These are phyloP conservation scores for Ooceraea biroi DNA, from an alignment of 1,140 invertebrate genomes.

Conservation along the genomic window DNA sequence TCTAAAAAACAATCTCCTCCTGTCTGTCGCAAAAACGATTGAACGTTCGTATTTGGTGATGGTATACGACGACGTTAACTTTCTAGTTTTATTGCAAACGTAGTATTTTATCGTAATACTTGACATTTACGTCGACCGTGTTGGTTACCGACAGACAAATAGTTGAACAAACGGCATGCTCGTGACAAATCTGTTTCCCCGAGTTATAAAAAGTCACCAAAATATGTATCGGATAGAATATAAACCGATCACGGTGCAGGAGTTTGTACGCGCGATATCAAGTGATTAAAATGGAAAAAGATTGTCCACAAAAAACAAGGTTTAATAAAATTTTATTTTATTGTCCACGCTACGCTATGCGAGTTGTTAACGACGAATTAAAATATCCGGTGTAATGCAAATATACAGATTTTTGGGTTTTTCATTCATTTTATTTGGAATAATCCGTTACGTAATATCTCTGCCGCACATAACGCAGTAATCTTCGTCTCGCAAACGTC, in stretches of 20 bases:
- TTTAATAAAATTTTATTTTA: constrained; percentile 35
- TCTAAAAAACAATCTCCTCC: constrained; percentile 48
- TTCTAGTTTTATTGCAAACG: constrained; percentile 42
- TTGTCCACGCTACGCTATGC: neutral
- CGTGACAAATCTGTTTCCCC: constrained; percentile 51
- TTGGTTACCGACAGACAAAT: constrained; percentile 53
- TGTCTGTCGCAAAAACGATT: constrained; percentile 50
- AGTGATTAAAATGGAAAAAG: neutral
- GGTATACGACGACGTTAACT: constrained; percentile 50
- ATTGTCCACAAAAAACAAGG: constrained; percentile 1
- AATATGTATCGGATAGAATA: constrained; percentile 9
- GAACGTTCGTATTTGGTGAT: constrained; percentile 43
- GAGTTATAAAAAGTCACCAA: constrained; percentile 48
- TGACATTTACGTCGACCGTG: constrained; percentile 45
- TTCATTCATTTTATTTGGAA: constrained; percentile 9
- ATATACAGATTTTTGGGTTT: no score
- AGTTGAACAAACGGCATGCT: constrained; percentile 34
- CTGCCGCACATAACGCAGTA: neutral
- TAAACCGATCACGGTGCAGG: neutral
- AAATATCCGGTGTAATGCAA: neutral
- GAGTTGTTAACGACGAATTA: neutral
- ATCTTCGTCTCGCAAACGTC: neutral
- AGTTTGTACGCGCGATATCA: neutral
- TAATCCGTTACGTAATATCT: neutral
- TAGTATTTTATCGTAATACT: constrained; percentile 59